phyloP scores from a whole-genome alignment of 2,113 vertebrate species.

The Symphodus melops region DNA sequence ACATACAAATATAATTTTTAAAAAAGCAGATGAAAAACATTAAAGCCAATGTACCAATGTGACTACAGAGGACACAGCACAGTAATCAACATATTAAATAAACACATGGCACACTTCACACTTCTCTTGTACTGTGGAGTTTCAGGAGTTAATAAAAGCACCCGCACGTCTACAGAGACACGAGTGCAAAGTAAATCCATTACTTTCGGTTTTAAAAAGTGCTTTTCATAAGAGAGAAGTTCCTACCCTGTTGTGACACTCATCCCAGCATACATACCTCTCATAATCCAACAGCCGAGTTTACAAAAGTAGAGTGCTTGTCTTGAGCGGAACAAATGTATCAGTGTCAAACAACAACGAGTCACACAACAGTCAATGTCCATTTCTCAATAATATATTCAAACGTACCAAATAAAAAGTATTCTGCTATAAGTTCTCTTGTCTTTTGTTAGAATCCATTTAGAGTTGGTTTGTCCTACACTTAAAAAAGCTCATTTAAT shows the following conservation, averaged over 20 bases:
- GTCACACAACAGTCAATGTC: conserved; percentile 9
- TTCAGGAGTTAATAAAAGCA: conserved; percentile 22
- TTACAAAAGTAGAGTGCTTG: conserved; percentile 38
- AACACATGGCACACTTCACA: conserved; percentile 1
- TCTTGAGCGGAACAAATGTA: conserved; percentile 34
- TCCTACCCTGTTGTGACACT: conserved; percentile 22
- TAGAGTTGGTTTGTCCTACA: conserved; percentile 1
- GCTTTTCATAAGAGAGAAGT: conserved; percentile 51
- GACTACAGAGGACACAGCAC: conserved; percentile 18
- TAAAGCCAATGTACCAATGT: conserved; percentile 26
- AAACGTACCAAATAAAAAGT: conserved; percentile 29
- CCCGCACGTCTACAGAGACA: conserved; percentile 5
- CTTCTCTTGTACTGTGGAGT: conserved; percentile 8
- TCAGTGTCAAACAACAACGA: conserved; percentile 39
- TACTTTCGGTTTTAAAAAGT: conserved; percentile 58
- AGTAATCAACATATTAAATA: conserved; percentile 25
- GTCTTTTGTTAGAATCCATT: neutral
- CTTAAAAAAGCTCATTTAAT: neutral
- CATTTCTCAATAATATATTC: conserved; percentile 42
- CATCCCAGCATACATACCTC: conserved; percentile 38
- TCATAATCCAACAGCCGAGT: conserved; percentile 54
- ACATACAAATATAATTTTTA: conserved; percentile 67
- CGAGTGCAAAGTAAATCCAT: conserved; percentile 64
- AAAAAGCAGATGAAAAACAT: conserved; percentile 55
- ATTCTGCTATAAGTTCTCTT: conserved; percentile 21